Conservation (phyloP, 2,888 invertebrate genomes). For the Cephus pygmeus region DNA sequence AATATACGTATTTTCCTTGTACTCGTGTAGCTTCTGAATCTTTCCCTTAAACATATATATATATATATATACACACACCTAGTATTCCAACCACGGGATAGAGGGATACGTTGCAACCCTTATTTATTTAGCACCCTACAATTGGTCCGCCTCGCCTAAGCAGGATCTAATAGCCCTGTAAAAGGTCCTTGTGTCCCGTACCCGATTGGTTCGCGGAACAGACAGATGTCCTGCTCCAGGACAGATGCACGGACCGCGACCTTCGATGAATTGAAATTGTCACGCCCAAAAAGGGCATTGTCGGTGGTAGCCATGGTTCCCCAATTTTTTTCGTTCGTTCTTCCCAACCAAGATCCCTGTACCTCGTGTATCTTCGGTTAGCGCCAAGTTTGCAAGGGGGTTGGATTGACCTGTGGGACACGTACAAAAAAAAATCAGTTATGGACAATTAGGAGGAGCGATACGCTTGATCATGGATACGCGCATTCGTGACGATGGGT, state of each 20-base stretch:
- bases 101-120: slow-evolving; percentile 50
- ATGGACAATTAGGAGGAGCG: background rate
- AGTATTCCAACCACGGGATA: background rate
- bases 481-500: background rate
- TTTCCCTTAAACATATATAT: background rate
- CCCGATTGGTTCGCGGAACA: slow-evolving; percentile 48
- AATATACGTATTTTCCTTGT: slow-evolving; percentile 18
- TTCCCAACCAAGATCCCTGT: slow-evolving; percentile 26
- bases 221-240: slow-evolving; percentile 59
- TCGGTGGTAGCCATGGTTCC: slow-evolving; percentile 16
- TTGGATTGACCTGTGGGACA: background rate
- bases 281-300: slow-evolving; percentile 59
- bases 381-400: background rate
- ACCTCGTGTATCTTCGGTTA: slow-evolving; percentile 4
- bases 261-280: slow-evolving; percentile 60
- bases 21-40: background rate
- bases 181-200: slow-evolving; percentile 54
- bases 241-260: slow-evolving; percentile 51
- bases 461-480: background rate
- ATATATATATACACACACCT: background rate
- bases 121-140: slow-evolving; percentile 65
- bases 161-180: slow-evolving; percentile 65
- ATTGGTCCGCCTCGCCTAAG: slow-evolving; percentile 61
- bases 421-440: background rate
- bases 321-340: slow-evolving; percentile 1